Conservation (phyloP, 2,113 vertebrate genomes). For the Galemys pyrenaicus region DNA sequence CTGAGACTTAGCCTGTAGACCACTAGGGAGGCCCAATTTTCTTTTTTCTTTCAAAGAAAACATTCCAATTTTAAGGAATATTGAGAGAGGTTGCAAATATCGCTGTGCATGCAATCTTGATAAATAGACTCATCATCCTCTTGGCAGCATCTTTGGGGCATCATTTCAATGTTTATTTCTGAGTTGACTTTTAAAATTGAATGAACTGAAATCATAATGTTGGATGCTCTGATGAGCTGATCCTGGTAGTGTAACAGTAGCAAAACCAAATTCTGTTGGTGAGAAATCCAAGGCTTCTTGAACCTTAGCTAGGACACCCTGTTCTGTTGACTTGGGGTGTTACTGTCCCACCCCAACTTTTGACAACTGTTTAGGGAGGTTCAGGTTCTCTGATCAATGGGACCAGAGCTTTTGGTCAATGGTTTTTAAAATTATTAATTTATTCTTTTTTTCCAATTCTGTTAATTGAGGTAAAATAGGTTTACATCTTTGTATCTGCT, state of each 20-base stretch:
- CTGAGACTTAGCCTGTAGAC: no score
- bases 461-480: no score
- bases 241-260: background rate
- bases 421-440: background rate
- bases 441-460: no score
- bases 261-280: background rate
- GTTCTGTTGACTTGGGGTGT: background rate
- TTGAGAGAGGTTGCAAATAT: background rate
- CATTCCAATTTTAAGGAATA: background rate
- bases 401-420: background rate
- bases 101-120: fast-evolving
- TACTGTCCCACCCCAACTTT: background rate
- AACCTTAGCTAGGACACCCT: background rate
- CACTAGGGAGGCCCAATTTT: no score
- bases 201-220: background rate
- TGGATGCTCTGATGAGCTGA: background rate
- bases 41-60: slow-evolving; percentile 14
- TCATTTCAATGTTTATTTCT: background rate
- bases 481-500: no score
- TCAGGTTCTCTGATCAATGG: background rate
- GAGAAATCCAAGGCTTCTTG: background rate
- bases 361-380: background rate
- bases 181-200: background rate
- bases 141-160: background rate
- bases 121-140: background rate